Conservation (phyloP, 2,797 vertebrate species). For the Microctenopoma steveboyesi region DNA sequence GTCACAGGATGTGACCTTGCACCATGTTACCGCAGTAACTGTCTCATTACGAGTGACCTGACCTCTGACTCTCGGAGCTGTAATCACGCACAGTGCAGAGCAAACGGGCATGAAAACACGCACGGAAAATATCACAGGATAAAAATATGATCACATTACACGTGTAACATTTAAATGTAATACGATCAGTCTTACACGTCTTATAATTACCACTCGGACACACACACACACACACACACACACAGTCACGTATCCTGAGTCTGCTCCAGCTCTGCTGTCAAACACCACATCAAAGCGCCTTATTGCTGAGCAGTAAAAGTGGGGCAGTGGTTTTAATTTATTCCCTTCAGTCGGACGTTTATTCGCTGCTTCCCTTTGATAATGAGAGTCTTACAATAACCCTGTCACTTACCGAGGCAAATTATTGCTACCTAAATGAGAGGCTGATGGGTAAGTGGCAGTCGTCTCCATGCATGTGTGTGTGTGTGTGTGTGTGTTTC, state of each 20-base stretch:
- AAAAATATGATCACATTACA: conserved; percentile 5
- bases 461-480: conserved; percentile 21
- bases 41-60: conserved; percentile 39
- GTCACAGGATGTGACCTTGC: conserved; percentile 59
- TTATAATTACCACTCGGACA: conserved; percentile 9
- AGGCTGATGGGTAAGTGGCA: conserved; percentile 28
- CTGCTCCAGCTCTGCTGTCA: conserved; percentile 53
- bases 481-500: conserved; percentile 39
- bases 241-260: conserved; percentile 31
- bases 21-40: conserved; percentile 34
- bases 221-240: conserved; percentile 40
- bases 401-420: conserved; percentile 76
- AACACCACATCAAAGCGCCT: conserved; percentile 77
- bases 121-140: neutral
- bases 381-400: conserved; percentile 80
- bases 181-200: conserved; percentile 12
- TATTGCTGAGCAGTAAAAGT: conserved; percentile 77
- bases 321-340: conserved; percentile 78
- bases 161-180: conserved; percentile 14
- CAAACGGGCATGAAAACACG: neutral
- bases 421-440: conserved; percentile 75
- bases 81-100: neutral
- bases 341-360: conserved; percentile 74
- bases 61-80: conserved; percentile 49
- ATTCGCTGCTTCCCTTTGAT: conserved; percentile 74